These are phyloP conservation scores for Lateolabrax maculatus DNA, from an alignment of 2,797 vertebrate genomes.

Conservation along the genomic window DNA sequence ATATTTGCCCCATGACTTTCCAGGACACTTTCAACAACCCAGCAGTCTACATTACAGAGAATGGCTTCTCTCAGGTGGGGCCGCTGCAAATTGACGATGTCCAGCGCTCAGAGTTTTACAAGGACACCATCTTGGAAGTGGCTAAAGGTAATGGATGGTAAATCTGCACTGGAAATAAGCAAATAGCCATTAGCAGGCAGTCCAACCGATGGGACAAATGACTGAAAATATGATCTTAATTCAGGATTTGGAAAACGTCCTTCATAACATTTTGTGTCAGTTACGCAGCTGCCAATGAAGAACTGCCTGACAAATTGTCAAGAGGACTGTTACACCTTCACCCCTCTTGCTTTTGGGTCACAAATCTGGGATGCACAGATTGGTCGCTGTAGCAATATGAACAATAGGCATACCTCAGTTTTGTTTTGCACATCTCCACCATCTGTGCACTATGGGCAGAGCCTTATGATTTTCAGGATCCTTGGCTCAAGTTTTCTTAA, in stretches of 20 bases:
- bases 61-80: conserved; percentile 90
- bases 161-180: conserved; percentile 2
- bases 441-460: not conserved
- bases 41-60: conserved; percentile 92
- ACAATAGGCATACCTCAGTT: not conserved
- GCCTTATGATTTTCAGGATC: not conserved
- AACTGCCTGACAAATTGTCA: not conserved
- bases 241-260: not conserved
- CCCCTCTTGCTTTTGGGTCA: not conserved
- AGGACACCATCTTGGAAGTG: conserved; percentile 88
- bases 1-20: conserved; percentile 78
- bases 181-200: not conserved
- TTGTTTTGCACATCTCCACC: not conserved
- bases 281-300: not conserved
- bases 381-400: not conserved
- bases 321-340: not conserved
- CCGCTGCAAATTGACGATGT: conserved; percentile 85
- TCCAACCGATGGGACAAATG: not conserved
- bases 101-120: conserved; percentile 85
- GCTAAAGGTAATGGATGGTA: conserved; percentile 84
- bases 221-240: not conserved
- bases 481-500: not conserved
- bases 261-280: not conserved
- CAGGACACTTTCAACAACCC: conserved; percentile 90
- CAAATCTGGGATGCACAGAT: not conserved